Evolutionary conservation across 2,888 invertebrate genomes (phyloP).

Genomic region (Acanthosepion esculentum): DNA sequence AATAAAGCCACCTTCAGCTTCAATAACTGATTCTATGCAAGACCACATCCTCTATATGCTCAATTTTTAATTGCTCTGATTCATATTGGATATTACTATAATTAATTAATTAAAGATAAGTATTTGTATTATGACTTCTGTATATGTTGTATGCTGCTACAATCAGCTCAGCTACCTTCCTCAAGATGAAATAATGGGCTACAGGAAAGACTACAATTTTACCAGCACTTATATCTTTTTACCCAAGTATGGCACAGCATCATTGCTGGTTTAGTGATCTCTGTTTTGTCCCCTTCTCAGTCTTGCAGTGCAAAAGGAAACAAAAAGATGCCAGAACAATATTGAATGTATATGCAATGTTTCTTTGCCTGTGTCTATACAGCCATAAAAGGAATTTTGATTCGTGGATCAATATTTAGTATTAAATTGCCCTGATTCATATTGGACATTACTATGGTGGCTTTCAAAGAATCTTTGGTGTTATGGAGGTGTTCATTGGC

Average conservation of each 20-base stretch:
- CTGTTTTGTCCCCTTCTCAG: not conserved
- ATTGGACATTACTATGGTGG: too few relatives aligned
- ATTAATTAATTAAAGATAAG: not conserved
- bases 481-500: too few relatives aligned
- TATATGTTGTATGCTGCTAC: too few relatives aligned
- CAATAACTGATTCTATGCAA: too few relatives aligned
- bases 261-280: not conserved
- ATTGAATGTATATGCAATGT: not conserved
- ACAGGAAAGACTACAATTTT: not conserved
- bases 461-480: too few relatives aligned
- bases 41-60: too few relatives aligned
- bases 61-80: too few relatives aligned
- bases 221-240: not conserved
- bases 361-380: not conserved
- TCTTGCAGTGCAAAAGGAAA: not conserved
- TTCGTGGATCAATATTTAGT: not conserved
- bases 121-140: not conserved
- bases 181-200: not conserved
- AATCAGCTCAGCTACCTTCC: not conserved
- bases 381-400: not conserved
- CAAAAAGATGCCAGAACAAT: not conserved
- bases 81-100: too few relatives aligned
- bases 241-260: not conserved
- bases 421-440: not conserved
- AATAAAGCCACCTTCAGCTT: too few relatives aligned